Evolutionary conservation across 2,888 invertebrate genomes (phyloP).

Genomic region (Pimpla rufipes): DNA sequence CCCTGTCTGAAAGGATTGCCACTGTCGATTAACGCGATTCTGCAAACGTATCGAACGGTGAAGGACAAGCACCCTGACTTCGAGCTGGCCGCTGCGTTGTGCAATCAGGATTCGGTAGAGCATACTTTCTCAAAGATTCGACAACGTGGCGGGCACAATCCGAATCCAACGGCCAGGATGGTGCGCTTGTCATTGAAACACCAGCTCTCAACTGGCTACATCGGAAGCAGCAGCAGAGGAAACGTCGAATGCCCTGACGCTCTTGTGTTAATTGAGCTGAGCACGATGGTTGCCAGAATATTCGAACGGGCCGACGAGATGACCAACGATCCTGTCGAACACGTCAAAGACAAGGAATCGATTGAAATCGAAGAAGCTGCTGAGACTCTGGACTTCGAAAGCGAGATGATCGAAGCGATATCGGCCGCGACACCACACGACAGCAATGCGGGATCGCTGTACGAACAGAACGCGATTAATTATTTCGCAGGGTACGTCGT

Average conservation of each 20-base stretch:
- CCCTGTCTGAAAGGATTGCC: neutral
- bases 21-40: conserved; percentile 28
- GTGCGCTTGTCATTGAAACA: conserved; percentile 37
- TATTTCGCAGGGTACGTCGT: conserved; percentile 39
- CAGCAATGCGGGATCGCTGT: conserved; percentile 12
- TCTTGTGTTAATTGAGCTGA: conserved; percentile 8
- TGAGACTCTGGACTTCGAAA: neutral
- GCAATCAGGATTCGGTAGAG: neutral
- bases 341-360: neutral
- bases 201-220: conserved; percentile 29
- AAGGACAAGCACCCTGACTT: conserved; percentile 22
- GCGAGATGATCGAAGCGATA: conserved; percentile 20
- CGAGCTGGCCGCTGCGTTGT: conserved; percentile 50
- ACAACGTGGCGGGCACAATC: conserved; percentile 34
- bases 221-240: conserved; percentile 2
- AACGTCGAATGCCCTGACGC: conserved; percentile 1
- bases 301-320: neutral
- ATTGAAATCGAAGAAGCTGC: conserved; percentile 10
- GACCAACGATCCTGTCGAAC: neutral
- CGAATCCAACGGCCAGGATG: conserved; percentile 48
- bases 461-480: conserved; percentile 25
- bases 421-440: neutral
- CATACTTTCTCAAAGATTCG: conserved; percentile 51
- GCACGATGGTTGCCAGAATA: neutral
- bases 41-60: neutral